Evolutionary conservation across 1,140 invertebrate genomes (phyloP).

Genomic region (Periplaneta americana): DNA sequence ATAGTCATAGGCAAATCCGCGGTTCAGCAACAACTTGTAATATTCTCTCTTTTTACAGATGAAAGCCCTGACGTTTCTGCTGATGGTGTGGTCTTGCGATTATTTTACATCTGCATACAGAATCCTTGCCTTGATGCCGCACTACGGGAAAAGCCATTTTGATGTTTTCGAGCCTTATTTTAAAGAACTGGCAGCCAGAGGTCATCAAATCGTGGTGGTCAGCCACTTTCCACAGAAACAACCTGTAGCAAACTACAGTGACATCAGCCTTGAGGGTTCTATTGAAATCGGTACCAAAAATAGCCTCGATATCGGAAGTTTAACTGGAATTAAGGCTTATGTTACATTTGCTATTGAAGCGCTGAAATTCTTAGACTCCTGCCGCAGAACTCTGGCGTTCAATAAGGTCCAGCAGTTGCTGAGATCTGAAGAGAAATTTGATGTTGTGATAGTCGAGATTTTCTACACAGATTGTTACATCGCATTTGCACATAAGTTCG

Average conservation of each 20-base stretch:
- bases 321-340: no score
- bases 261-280: slow-evolving; percentile 31
- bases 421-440: slow-evolving; percentile 44
- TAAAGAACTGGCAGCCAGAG: no score
- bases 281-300: neutral
- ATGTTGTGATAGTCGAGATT: slow-evolving; percentile 55
- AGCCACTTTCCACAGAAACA: slow-evolving; percentile 22
- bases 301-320: neutral
- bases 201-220: slow-evolving; percentile 30
- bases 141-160: no score
- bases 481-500: slow-evolving; percentile 34
- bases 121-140: no score
- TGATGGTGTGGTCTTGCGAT: no score
- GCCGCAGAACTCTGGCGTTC: neutral
- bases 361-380: neutral
- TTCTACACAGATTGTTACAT: slow-evolving; percentile 61
- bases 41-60: no score
- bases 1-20: no score
- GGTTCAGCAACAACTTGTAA: no score
- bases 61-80: no score
- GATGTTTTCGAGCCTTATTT: no score
- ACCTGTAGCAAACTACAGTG: slow-evolving; percentile 42
- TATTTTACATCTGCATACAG: no score
- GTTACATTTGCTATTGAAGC: neutral
- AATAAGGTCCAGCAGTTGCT: slow-evolving; percentile 22